Evolutionary conservation across 1,140 invertebrate genomes (phyloP), one percentile per base, ranked within the genome.

Genomic region (Scaptomyza graminum): DNA sequence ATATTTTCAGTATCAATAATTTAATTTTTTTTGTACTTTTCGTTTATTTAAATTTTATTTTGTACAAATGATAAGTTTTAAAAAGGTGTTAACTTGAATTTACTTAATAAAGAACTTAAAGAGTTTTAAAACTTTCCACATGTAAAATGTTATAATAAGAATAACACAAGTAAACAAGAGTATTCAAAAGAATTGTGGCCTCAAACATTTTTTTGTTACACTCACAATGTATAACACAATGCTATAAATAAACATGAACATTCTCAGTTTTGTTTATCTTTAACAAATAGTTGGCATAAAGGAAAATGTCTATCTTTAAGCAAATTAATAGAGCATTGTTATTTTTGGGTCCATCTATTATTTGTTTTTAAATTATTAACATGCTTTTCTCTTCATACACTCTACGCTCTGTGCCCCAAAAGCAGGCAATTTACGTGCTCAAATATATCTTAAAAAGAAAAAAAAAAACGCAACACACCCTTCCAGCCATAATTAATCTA

Each of bases 361-460:
- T 72, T 76, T 74, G 70, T 74, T 64, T 76, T 76, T 67, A 76
- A 76, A 73, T 76, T 76, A 76, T 76, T 73, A 76, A 73, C 51
- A 57, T 69, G 47, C 52, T 73, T 76, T 61, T 71, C 73, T 72
- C 11, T 41, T 34, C 22, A 34, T 51, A 25, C 25, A 22, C n/a
- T 13, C 50, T 11, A 31, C 49, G 51, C 5, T 9, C 49, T 41
- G 18, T 41, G 18, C 9, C 60, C 34, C 2, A 13, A 41, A 55
- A 39, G 50, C 16, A 64, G 54, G 44, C 67, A 64, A 64, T 70
- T 74, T 74, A 57, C 66, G 37, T 57, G 54, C 55, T 34, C 61
- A 71, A 71, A 60, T 65, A 70, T 74, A 62, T 71, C 44, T 34
- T 34, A 31, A 18, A 44, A 16, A 18, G 25, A 16, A 8, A 3